Evolutionary conservation across 1,140 invertebrate genomes (phyloP).

Genomic region (Anoplophora glabripennis): DNA sequence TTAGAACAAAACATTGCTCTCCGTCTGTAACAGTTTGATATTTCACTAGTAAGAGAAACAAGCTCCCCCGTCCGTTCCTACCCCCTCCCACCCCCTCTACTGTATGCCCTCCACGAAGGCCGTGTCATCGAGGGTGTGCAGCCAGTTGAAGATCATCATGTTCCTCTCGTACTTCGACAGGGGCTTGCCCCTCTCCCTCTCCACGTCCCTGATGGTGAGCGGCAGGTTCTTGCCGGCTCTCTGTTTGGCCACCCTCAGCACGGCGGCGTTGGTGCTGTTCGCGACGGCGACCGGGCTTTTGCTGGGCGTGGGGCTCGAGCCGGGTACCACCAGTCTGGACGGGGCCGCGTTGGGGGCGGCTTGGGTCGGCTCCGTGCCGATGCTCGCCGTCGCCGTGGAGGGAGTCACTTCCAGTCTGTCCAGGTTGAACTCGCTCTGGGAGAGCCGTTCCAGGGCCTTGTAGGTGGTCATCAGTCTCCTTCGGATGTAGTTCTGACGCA

Average conservation of each 20-base stretch:
- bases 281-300: conserved; percentile 25
- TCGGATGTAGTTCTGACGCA: conserved; percentile 71
- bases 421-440: conserved; percentile 78
- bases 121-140: conserved; percentile 76
- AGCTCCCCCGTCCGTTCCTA: too few species aligned
- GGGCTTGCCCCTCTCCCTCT: conserved; percentile 76
- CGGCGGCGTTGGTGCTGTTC: conserved; percentile 44
- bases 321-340: conserved; percentile 56
- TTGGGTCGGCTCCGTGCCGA: conserved; percentile 36
- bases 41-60: too few species aligned
- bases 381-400: conserved; percentile 49
- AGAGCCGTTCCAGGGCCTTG: conserved; percentile 74
- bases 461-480: conserved; percentile 75
- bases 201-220: conserved; percentile 74
- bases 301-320: conserved; percentile 46
- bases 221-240: conserved; percentile 55
- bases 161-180: conserved; percentile 84
- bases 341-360: conserved; percentile 41
- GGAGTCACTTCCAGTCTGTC: conserved; percentile 67
- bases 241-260: conserved; percentile 51
- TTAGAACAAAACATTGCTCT: too few species aligned
- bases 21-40: too few species aligned
- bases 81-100: conserved; percentile 32
- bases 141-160: conserved; percentile 92
- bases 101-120: conserved; percentile 55